Base-by-base conservation (phyloP, 2,113 vertebrate genomes). In the Thalassoma bifasciatum region DNA sequence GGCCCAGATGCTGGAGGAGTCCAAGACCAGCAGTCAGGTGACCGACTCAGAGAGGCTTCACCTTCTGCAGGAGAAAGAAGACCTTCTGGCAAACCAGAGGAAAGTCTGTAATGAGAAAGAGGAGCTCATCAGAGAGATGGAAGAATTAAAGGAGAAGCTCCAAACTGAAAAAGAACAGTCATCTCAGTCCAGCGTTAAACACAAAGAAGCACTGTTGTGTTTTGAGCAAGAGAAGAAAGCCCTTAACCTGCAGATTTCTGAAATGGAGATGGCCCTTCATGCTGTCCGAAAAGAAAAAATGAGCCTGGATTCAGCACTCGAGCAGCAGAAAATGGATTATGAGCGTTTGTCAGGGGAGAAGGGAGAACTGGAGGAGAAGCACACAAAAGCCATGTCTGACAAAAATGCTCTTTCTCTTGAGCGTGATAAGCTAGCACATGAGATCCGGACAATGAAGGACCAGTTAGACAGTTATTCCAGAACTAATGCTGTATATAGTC, bases 61-160 rank as follows among this genome's bases (percentile, higher is more conserved):
- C 36, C 93, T 98, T 22, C 82, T 96, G 30, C 94, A 94, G 11
- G 96, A 98, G 83, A 98, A 96, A 57, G 96, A 98, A 72, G 86
- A 91, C 50, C 77, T 97, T 22, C 88, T 94, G 9, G 81, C 92
- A 1, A 81, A 86, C 0, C 94, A 97, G 71, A 92, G 77, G 59
- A 95, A 90, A 77, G 91, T 94, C 51, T 79, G 89, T 38, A 90
- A 89, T 1, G 95, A 97, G 80, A 96, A 89, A 34, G 94, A 96
- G 24, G 89, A 94, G 7, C 94, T 97, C 16, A 0, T 93, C 2
- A 89, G 60, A 58, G 94, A 96, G 66, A 93, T 93, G 0, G 79
- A 93, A 42, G 87, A 90, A 12, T 3, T 95, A n/a, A 63, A 88
- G 0, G 93, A 93, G 47, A 93, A 94, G 37, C 89, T 96, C 34